These are phyloP conservation scores for Siphonodentalium dalli DNA, from an alignment of 2,888 invertebrate species.

Conservation along the genomic window DNA sequence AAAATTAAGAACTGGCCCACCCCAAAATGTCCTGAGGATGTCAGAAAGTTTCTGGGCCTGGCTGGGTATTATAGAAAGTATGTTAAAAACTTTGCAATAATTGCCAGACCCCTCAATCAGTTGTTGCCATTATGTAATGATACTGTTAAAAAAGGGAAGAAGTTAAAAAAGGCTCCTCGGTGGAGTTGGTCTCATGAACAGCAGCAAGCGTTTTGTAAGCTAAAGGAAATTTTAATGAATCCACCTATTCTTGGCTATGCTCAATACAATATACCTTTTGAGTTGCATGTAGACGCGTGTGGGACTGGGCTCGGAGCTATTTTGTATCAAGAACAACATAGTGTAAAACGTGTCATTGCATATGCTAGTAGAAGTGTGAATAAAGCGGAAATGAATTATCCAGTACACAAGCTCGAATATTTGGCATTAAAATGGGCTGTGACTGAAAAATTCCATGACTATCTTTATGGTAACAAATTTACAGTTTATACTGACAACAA, in stretches of 20 bases:
- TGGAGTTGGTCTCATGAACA: conserved; percentile 17
- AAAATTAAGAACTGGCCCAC: too few species aligned
- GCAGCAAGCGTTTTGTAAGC: conserved; percentile 9
- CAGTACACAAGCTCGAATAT: conserved; percentile 26
- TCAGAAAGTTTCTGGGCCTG: too few species aligned
- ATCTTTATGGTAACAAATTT: conserved; percentile 18
- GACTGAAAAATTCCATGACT: conserved; percentile 25
- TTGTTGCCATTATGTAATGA: too few species aligned
- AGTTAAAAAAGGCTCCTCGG: neutral
- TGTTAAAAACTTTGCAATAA: too few species aligned
- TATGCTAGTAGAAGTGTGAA: conserved; percentile 26
- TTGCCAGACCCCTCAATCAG: too few species aligned
- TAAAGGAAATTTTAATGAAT: conserved; percentile 15
- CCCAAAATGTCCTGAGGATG: too few species aligned
- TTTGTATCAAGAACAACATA: conserved; percentile 19
- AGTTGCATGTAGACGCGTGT: conserved; percentile 27
- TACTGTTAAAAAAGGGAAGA: conserved; percentile 1
- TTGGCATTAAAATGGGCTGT: conserved; percentile 26
- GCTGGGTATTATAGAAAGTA: too few species aligned
- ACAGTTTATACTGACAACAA: conserved; percentile 30
- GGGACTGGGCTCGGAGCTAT: conserved; percentile 20
- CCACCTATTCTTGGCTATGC: conserved; percentile 25
- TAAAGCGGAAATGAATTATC: conserved; percentile 22
- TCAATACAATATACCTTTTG: conserved; percentile 20
- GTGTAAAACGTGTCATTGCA: conserved; percentile 19